phyloP scores from a whole-genome alignment of 2,113 vertebrate genomes.

The Dromiciops gliroides region DNA sequence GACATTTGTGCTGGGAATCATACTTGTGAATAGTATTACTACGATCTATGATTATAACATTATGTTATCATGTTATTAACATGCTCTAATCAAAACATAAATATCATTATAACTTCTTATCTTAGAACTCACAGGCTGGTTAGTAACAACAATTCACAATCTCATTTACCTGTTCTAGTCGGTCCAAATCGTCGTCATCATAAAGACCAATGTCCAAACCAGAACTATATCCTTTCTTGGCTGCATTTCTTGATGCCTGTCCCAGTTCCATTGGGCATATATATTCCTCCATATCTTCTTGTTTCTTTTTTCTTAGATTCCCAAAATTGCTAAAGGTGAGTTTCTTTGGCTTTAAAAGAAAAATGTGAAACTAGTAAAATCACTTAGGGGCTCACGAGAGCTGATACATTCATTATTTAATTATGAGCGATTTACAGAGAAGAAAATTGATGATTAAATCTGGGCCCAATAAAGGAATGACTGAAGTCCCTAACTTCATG shows the following conservation, averaged over 20 bases:
- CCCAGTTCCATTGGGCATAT: constrained; percentile 98
- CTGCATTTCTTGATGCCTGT: constrained; percentile 88
- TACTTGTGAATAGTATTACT: not conserved
- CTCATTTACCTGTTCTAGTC: constrained; percentile 91
- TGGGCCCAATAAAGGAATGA: not conserved
- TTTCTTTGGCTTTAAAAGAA: constrained; percentile 91
- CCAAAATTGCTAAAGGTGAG: constrained; percentile 94
- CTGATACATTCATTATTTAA: not conserved
- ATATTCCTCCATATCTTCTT: constrained; percentile 96
- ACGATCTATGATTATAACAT: not conserved
- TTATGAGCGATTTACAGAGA: not conserved
- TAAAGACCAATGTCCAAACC: constrained; percentile 91
- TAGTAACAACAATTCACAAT: not conserved
- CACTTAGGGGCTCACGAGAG: not conserved
- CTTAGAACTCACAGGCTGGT: not conserved
- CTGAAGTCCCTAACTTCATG: not conserved
- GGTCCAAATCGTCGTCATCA: constrained; percentile 94
- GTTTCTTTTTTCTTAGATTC: constrained; percentile 94
- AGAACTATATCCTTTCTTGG: constrained; percentile 89
- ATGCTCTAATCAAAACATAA: not conserved
- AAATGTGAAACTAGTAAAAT: constrained; percentile 17
- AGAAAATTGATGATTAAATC: not conserved
- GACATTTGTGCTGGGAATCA: not conserved
- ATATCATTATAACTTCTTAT: not conserved
- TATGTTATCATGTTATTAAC: no score